A percentile compares a stretch with the other conserved stretches of the same genome.
Conservation (phyloP, 1,140 invertebrate genomes). For the Drosophila nannoptera region DNA sequence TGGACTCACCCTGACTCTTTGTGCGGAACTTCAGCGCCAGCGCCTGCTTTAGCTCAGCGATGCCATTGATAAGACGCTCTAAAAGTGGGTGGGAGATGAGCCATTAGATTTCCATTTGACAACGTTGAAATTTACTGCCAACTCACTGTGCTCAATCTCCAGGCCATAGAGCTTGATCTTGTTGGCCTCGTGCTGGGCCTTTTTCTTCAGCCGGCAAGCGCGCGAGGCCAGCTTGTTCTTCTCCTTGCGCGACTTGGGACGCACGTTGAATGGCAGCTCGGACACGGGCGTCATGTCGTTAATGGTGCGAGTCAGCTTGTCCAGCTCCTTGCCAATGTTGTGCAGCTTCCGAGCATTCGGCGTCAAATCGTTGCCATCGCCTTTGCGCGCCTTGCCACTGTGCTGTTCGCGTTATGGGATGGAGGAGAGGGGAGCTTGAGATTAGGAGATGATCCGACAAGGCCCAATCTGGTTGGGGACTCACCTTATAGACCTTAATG, state of each 20-base stretch:
- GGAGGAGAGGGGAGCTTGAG: neutral
- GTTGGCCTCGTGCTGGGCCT: constrained; percentile 96
- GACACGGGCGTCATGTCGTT: constrained; percentile 97
- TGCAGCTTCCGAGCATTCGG: constrained; percentile 95
- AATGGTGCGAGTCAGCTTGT: constrained; percentile 93
- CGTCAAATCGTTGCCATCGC: constrained; percentile 98
- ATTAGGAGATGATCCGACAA: neutral
- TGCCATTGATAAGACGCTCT: constrained; percentile 85
- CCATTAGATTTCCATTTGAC: no score
- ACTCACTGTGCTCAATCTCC: constrained; percentile 95
- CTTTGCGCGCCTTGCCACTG: constrained; percentile 96
- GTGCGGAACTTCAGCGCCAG: constrained; percentile 82
- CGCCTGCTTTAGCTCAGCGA: constrained; percentile 84
- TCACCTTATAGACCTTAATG: constrained; percentile 86
- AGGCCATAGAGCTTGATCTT: constrained; percentile 96
- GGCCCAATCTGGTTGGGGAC: neutral
- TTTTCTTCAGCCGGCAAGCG: constrained; percentile 96
- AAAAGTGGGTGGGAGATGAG: constrained; percentile 51
- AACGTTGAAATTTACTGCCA: neutral
- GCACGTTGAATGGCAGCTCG: constrained; percentile 92
- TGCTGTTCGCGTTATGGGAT: constrained; percentile 47
- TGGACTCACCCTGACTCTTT: constrained; percentile 80
- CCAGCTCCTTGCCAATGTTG: constrained; percentile 94
- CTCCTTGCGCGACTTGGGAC: constrained; percentile 96
- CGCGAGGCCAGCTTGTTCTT: constrained; percentile 98